phyloP scores from a whole-genome alignment of 2,797 vertebrate genomes.

The Paedocypris micromegethes region DNA sequence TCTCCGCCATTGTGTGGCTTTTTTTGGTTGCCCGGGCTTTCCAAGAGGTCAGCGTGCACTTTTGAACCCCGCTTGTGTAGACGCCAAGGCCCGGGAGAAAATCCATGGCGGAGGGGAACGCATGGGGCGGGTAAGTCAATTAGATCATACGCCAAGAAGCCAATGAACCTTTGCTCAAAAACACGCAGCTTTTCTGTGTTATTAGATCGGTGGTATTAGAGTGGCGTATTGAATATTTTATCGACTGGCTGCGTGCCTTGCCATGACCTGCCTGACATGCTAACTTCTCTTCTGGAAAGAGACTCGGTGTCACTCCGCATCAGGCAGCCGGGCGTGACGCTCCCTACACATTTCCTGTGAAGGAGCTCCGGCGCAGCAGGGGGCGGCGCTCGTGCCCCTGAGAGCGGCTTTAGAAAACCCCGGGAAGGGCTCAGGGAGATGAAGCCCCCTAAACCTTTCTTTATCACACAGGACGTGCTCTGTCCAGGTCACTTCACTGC shows the following conservation, averaged over 20 bases:
- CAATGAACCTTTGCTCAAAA: slow-evolving; percentile 48
- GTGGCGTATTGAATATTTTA: slow-evolving; percentile 89
- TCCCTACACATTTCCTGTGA: slow-evolving; percentile 77
- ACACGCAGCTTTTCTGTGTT: slow-evolving; percentile 50
- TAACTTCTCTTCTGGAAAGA: slow-evolving; percentile 79
- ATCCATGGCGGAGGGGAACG: slow-evolving; percentile 51
- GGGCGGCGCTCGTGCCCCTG: slow-evolving; percentile 54
- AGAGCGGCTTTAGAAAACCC: slow-evolving; percentile 57
- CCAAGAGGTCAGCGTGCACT: slow-evolving; percentile 59
- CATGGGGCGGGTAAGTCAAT: slow-evolving; percentile 44
- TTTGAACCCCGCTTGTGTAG: slow-evolving; percentile 60
- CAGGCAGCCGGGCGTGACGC: slow-evolving; percentile 76
- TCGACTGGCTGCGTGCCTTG: slow-evolving; percentile 82
- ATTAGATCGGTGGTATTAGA: slow-evolving; percentile 84
- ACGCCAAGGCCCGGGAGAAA: slow-evolving; percentile 40
- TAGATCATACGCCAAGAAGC: slow-evolving; percentile 50
- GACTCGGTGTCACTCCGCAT: slow-evolving; percentile 75
- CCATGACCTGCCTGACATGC: slow-evolving; percentile 84
- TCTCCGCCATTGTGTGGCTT: slow-evolving; percentile 35
- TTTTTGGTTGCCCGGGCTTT: slow-evolving; percentile 21
- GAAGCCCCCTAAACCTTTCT: slow-evolving; percentile 58
- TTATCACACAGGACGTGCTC: slow-evolving; percentile 41
- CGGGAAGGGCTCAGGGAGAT: slow-evolving; percentile 64
- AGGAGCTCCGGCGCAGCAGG: slow-evolving; percentile 77
- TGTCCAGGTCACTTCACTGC: slow-evolving; percentile 36